Base-by-base conservation (phyloP, 2,888 invertebrate genomes). In the Priocnemis perturbator region DNA sequence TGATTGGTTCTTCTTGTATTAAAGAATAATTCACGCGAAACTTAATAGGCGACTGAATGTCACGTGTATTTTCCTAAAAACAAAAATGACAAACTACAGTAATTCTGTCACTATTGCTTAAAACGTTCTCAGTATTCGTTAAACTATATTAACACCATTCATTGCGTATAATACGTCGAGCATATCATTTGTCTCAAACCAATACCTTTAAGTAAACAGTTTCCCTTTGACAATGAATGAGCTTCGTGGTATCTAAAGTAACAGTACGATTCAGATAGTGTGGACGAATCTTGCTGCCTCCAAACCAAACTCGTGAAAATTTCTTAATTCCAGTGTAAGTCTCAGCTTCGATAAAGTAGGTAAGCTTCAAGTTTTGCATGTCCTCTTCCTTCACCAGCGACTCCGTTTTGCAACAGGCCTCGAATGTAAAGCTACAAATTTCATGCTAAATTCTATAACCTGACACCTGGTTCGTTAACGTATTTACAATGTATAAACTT, bases 21-120 rank as follows among this genome's bases (percentile, higher is more conserved):
- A 98, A 91, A 5, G 94, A 94, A 87, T 97, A 98, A 64, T 95
- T 96, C 17, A 98, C 91, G 80, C 94, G 93, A 86, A 98, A 96
- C 91, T 93, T 93, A 61, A 97, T 95, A 0, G 97, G 96, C 7
- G 95, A 95, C 84, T 97, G 95, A 80, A 97, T 97, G 87, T 97
- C 97, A 66, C 94, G 92, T 0, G 95, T 95, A 78, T 94, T 95
- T 81, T 97, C 95, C 91, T 92, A 17, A 30, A 55, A 48, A 60
- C 21, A 65, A 53, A 19, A 19, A n/a, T n/a, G n/a, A n/a, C n/a
- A n/a, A n/a, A n/a, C n/a, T n/a, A n/a, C n/a, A n/a, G n/a, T n/a
- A n/a, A n/a, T n/a, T n/a, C n/a, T n/a, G n/a, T n/a, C n/a, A n/a
- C n/a, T n/a, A n/a, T n/a, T n/a, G n/a, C n/a, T n/a, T n/a, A n/a